Evolutionary conservation across 92 coral and sea anemone species (phyloP), one percentile per base, ranked within the genome.

Genomic region (Palythoa grandis): DNA sequence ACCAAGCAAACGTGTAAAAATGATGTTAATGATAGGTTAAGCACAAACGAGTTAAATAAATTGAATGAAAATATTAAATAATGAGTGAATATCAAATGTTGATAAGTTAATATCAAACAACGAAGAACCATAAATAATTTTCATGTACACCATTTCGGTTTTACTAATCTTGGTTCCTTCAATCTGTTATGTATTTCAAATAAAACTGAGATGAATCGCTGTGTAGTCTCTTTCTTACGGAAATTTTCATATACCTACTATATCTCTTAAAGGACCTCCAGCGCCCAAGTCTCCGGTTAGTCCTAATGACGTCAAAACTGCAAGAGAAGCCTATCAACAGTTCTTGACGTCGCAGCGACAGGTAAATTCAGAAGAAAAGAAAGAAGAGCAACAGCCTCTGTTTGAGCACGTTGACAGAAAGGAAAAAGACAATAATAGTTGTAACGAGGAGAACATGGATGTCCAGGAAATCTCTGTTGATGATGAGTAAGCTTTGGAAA

Each of bases 391-490:
- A 66, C 80, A 82, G 63, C 89, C 92, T 7, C 52, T 89, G 48
- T 86, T 93, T 87, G 80, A 87, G 63, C 83, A 82, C 29, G 93
- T 93, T 20, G 77, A 87, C 48, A 76, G 73, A 25, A 76, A 83
- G 65, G 93, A 78, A 73, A 84, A 87, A 37, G 73, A 29, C 37
- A 83, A 77, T 38, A 84, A 74, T 11, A 77, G 61, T 15, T 70
- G 17, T 14, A 68, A 74, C 10, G 70, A 63, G 37, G 95, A 91
- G 35, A 86, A 96, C 76, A 82, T 96, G 69, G 88, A 89, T 78
- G 86, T 96, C 23, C 91, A 94, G 73, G 98, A 96, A 50, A 53
- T 92, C 35, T 96, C 98, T 11, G 25, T 89, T 77, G 96, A 96
- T 39, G 98, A 95, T 71, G 80, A 87, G 98, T 95, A 88, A 88